Evolutionary conservation across 2,113 vertebrate genomes (phyloP).

Genomic region (Corvus hawaiiensis): DNA sequence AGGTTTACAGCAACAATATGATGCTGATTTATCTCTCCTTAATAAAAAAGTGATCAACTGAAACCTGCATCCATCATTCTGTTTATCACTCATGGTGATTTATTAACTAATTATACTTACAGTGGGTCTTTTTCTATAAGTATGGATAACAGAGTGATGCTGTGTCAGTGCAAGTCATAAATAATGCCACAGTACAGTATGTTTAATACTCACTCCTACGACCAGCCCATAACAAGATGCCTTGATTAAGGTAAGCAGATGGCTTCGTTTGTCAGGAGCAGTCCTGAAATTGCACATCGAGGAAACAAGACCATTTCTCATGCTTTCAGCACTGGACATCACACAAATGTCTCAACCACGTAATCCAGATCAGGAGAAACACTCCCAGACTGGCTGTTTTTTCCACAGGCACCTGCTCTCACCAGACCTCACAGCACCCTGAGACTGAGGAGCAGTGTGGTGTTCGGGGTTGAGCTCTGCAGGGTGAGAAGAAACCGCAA

Average conservation of each 20-base stretch:
- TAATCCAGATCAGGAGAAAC: not conserved
- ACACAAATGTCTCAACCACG: not conserved
- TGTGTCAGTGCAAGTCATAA: conserved; percentile 52
- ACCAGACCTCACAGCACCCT: not conserved
- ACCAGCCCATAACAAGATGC: conserved; percentile 55
- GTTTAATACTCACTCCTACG: conserved; percentile 52
- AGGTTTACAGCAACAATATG: conserved; percentile 82
- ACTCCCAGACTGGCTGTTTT: not conserved
- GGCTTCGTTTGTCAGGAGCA: conserved; percentile 45
- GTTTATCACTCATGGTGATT: conserved; percentile 80
- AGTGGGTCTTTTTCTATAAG: conserved; percentile 69
- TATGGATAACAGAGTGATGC: conserved; percentile 51
- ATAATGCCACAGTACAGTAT: conserved; percentile 45
- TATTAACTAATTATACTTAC: conserved; percentile 81
- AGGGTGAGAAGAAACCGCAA: not conserved
- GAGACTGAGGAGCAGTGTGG: not conserved
- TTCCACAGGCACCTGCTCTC: not conserved
- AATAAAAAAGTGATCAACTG: conserved; percentile 86
- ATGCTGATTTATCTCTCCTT: conserved; percentile 81
- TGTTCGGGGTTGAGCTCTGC: not conserved
- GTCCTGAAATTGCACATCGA: not conserved
- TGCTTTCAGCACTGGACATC: not conserved
- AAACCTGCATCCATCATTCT: conserved; percentile 82
- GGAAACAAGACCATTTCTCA: conserved; percentile 13
- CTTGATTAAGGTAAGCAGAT: conserved; percentile 64